Conservation (phyloP, 1,140 invertebrate species). For the Halictus rubicundus region DNA sequence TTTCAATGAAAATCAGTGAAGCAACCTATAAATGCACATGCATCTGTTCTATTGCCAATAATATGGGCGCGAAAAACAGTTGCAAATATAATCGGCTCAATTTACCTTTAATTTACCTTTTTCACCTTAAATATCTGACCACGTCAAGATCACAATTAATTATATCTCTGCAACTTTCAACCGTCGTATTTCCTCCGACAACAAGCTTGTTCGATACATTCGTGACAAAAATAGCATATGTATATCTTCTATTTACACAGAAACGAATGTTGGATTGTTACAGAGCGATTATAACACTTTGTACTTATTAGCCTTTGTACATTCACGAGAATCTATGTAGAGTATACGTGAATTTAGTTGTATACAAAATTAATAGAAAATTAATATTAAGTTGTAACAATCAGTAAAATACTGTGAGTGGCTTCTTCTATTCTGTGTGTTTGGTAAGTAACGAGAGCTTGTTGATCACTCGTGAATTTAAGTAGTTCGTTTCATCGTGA, state of each 20-base stretch:
- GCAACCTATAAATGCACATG: background rate
- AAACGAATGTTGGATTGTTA: background rate
- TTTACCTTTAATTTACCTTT: too few relatives aligned
- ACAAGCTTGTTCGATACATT: conserved; percentile 23
- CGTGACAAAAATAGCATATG: conserved; percentile 35
- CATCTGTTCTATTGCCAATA: background rate
- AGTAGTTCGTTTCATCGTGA: background rate
- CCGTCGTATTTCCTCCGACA: background rate
- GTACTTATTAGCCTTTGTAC: conserved; percentile 14
- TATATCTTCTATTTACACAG: conserved; percentile 18
- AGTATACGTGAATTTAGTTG: background rate
- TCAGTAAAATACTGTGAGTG: background rate
- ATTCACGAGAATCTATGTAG: background rate
- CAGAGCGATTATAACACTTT: background rate
- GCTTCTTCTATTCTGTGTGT: background rate
- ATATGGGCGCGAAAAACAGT: background rate
- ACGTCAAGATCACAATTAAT: background rate
- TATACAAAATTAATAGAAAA: background rate
- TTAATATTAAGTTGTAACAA: background rate
- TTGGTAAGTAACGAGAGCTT: background rate
- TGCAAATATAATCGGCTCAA: background rate
- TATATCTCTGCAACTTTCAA: background rate
- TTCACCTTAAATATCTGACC: background rate
- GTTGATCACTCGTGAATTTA: background rate
- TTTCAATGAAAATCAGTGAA: too few relatives aligned